A percentile compares a stretch with the other conserved stretches of the same genome.
These are phyloP conservation scores for Chlorodrepanis virens DNA, from an alignment of 2,113 vertebrate species.

Conservation along the genomic window DNA sequence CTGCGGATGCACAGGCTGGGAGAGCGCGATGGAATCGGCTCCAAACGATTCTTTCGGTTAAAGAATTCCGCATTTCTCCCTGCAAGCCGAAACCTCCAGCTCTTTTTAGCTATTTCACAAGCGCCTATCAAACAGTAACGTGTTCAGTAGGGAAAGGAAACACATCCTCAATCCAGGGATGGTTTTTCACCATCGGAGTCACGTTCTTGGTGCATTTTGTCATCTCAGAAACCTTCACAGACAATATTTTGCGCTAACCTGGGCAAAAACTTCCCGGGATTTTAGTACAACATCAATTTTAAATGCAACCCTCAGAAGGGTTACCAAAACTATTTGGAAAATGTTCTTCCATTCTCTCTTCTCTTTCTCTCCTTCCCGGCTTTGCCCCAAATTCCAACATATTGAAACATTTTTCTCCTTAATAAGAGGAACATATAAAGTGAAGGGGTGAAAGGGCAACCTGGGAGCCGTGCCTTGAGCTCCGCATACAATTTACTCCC, in stretches of 20 bases:
- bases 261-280: neutral
- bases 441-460: slow-evolving; percentile 95
- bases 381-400: slow-evolving; percentile 82
- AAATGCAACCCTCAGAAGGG: neutral
- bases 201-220: neutral
- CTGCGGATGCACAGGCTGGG: neutral
- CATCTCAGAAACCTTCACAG: neutral
- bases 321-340: slow-evolving; percentile 52
- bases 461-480: slow-evolving; percentile 87
- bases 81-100: neutral
- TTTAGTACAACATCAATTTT: neutral
- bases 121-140: neutral
- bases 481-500: slow-evolving; percentile 69
- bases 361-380: slow-evolving; percentile 62
- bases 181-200: neutral
- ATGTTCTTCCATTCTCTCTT: slow-evolving; percentile 65
- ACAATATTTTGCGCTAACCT: neutral
- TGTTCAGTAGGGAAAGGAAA: neutral
- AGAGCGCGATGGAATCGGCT: neutral
- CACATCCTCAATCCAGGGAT: neutral
- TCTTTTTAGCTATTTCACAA: neutral
- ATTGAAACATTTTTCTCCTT: slow-evolving; percentile 99
- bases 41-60: neutral
- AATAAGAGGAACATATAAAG: slow-evolving; percentile 96
- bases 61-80: neutral